Evolutionary conservation across 1,140 invertebrate genomes (phyloP).

Genomic region (Bursaphelenchus mucronatus): DNA sequence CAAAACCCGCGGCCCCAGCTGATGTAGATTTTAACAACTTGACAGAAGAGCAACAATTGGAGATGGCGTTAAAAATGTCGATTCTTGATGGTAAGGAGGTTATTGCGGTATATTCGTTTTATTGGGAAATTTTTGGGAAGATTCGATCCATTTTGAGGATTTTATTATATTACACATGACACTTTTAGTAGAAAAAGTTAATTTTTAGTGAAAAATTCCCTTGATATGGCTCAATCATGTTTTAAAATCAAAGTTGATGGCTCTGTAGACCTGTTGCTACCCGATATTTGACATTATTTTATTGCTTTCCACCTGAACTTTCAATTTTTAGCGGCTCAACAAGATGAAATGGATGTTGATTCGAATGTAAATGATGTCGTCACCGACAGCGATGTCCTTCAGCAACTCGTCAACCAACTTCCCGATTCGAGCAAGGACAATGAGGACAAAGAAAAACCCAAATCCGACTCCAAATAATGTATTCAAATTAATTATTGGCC

Average conservation of each 20-base stretch:
- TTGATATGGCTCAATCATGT: background rate
- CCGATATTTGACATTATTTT: background rate
- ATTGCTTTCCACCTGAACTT: conserved; percentile 12
- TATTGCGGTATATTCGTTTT: conserved; percentile 1
- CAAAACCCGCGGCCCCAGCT: background rate
- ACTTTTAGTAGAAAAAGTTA: background rate
- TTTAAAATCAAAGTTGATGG: background rate
- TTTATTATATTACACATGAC: background rate
- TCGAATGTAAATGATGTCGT: conserved; percentile 34
- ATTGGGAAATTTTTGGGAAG: background rate
- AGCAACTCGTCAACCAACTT: conserved; percentile 45
- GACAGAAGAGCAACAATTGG: conserved; percentile 55
- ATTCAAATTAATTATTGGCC: no score
- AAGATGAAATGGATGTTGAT: conserved; percentile 21
- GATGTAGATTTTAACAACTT: conserved; percentile 45
- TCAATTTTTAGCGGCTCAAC: conserved; percentile 16
- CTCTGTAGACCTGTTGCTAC: background rate
- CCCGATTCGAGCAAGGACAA: conserved; percentile 16
- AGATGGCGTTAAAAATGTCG: conserved; percentile 54
- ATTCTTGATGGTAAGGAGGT: conserved; percentile 34
- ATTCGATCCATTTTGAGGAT: background rate
- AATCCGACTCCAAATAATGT: no score
- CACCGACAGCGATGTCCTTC: conserved; percentile 46
- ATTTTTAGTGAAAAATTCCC: background rate
- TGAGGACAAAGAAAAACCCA: background rate